A percentile compares a stretch with the other conserved stretches of the same genome.
These are phyloP conservation scores for Sinopyrophorus schimmeli DNA, from an alignment of 2,888 invertebrate genomes.

Conservation along the genomic window DNA sequence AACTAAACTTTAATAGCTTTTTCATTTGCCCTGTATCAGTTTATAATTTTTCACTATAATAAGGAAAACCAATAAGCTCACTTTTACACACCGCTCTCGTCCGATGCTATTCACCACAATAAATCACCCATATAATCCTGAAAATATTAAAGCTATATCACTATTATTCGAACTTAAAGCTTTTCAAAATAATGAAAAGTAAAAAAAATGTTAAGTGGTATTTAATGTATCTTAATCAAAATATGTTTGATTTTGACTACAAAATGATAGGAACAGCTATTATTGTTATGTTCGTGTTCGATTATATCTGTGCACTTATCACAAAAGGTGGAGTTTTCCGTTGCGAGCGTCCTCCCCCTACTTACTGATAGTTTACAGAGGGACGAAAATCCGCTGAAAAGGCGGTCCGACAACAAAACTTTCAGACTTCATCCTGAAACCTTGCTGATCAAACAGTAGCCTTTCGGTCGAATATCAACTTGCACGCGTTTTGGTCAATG, in stretches of 20 bases:
- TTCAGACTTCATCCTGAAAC: slow-evolving; percentile 44
- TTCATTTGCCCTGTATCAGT: slow-evolving; percentile 25
- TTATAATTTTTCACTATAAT: too few species aligned
- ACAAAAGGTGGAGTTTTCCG: slow-evolving; percentile 26
- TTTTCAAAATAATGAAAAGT: too few species aligned
- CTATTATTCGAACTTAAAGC: too few species aligned
- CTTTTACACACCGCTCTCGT: too few species aligned
- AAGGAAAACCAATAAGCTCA: too few species aligned
- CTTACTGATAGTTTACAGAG: slow-evolving; percentile 15
- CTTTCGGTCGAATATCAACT: slow-evolving; percentile 46
- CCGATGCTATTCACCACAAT: too few species aligned
- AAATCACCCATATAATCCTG: too few species aligned
- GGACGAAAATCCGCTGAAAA: slow-evolving; percentile 32
- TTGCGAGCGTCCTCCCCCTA: slow-evolving; percentile 21
- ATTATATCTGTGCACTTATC: slow-evolving; percentile 29
- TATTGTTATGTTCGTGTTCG: slow-evolving; percentile 19
- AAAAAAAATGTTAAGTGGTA: too few species aligned
- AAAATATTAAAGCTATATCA: too few species aligned
- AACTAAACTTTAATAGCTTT: slow-evolving; percentile 30
- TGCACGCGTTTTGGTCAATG: slow-evolving; percentile 40
- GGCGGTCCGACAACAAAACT: slow-evolving; percentile 25
- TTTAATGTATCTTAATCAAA: too few species aligned
- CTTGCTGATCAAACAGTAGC: slow-evolving; percentile 50
- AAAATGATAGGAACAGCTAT: too few species aligned
- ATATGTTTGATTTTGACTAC: too few species aligned